Percentiles rank a stretch among this genome's conserved stretches.
Conservation (phyloP, 2,113 vertebrate genomes). For the Notothenia rossii region DNA sequence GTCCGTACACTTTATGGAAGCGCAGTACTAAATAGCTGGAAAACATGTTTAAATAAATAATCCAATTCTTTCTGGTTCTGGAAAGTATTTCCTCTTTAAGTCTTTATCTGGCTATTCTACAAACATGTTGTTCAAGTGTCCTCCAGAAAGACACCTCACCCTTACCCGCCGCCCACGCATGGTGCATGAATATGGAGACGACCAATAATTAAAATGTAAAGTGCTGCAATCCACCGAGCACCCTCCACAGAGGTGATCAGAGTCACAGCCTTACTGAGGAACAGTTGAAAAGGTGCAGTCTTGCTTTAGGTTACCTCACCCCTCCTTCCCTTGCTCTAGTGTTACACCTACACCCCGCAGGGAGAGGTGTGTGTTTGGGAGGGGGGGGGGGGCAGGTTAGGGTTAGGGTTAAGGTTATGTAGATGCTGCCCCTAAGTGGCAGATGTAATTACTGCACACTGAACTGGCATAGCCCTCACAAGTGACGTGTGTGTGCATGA, state of each 20-base stretch:
- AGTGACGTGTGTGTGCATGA: conserved; percentile 17
- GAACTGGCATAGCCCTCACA: conserved; percentile 64
- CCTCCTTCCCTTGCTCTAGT: not conserved
- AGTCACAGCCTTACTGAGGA: not conserved
- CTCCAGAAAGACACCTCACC: conserved; percentile 8
- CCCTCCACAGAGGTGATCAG: not conserved
- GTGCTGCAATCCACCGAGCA: not conserved
- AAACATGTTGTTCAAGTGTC: conserved; percentile 5
- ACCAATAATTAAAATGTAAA: conserved; percentile 15
- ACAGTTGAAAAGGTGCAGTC: not conserved
- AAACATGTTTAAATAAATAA: not conserved
- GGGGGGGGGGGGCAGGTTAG: conserved; percentile 53
- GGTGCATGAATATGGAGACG: not conserved
- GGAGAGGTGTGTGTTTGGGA: conserved; percentile 28
- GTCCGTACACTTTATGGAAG: not conserved
- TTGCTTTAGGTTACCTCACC: not conserved
- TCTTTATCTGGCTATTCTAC: not conserved
- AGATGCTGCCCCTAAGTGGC: conserved; percentile 84
- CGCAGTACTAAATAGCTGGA: not conserved
- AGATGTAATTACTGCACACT: conserved; percentile 78
- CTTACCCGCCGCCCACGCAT: conserved; percentile 3
- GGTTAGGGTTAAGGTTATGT: conserved; percentile 80
- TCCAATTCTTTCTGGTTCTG: not conserved
- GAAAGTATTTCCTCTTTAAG: not conserved
- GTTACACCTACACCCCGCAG: conserved; percentile 17